These are phyloP conservation scores for Anas bahamensis DNA, from an alignment of 2,797 vertebrate genomes.

Conservation along the genomic window DNA sequence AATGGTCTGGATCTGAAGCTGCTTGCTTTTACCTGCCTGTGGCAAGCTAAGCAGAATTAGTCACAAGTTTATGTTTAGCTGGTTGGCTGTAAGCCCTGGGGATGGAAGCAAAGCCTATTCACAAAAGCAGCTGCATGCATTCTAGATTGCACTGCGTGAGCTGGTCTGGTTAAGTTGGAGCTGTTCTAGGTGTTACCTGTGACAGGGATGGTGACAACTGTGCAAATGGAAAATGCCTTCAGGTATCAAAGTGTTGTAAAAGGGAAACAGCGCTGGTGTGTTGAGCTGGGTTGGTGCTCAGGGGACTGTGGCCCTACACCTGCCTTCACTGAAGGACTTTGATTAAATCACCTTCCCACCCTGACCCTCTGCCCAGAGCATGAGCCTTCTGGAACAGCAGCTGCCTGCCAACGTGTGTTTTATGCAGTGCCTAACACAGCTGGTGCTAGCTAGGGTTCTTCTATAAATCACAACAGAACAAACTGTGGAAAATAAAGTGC, in stretches of 20 bases:
- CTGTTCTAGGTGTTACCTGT: not conserved
- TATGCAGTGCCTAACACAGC: not conserved
- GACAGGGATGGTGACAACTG: not conserved
- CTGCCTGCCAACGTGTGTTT: not conserved
- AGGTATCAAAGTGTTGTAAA: not conserved
- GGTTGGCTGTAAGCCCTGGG: not conserved
- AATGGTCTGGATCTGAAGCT: not conserved
- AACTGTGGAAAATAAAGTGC: not conserved
- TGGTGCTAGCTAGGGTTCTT: not conserved
- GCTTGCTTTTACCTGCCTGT: not conserved
- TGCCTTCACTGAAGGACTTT: not conserved
- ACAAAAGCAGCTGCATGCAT: rapidly evolving
- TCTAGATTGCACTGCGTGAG: not conserved
- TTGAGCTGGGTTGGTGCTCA: not conserved
- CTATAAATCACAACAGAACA: not conserved
- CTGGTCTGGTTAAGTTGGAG: not conserved
- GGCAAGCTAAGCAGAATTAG: not conserved
- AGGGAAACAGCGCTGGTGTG: not conserved
- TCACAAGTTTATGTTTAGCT: not conserved
- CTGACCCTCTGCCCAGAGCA: not conserved
- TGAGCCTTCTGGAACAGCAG: not conserved
- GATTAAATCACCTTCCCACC: not conserved
- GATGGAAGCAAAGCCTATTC: not conserved
- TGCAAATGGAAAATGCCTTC: not conserved
- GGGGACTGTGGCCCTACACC: not conserved